A percentile compares a stretch with the other conserved stretches of the same genome.
These are phyloP conservation scores for Trissolcus brochymenae DNA, from an alignment of 2,888 invertebrate genomes.

Conservation along the genomic window DNA sequence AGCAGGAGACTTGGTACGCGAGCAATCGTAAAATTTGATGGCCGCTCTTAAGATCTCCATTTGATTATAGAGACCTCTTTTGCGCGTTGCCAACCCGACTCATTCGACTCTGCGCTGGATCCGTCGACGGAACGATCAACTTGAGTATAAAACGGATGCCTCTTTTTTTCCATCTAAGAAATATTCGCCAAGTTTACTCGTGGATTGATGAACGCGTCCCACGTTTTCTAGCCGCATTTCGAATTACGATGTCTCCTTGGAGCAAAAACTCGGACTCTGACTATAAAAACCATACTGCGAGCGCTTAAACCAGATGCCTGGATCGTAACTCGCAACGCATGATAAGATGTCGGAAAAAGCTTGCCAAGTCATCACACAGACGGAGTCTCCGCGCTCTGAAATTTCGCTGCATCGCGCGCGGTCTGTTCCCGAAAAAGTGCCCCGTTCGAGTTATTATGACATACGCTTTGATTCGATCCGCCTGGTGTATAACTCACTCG, in stretches of 20 bases:
- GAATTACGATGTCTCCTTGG: conserved; percentile 37
- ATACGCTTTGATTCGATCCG: conserved; percentile 34
- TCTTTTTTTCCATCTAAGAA: conserved; percentile 11
- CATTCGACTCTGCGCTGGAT: conserved; percentile 35
- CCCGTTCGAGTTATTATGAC: conserved; percentile 39
- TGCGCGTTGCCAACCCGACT: conserved; percentile 16
- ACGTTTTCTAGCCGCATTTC: conserved; percentile 40
- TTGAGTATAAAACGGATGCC: conserved; percentile 25
- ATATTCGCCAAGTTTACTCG: conserved; percentile 30
- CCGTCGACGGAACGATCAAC: conserved; percentile 6
- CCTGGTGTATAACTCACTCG: conserved; percentile 27
- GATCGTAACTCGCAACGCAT: conserved; percentile 49
- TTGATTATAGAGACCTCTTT: conserved; percentile 47
- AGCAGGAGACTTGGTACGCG: conserved; percentile 23
- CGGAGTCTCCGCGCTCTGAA: conserved; percentile 20
- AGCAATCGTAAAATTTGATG: conserved; percentile 54
- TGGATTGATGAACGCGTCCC: conserved; percentile 43
- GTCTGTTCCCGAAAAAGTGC: conserved; percentile 32
- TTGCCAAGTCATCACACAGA: background rate
- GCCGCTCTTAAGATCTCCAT: conserved; percentile 43
- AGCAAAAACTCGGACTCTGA: conserved; percentile 43
- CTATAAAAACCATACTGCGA: conserved; percentile 58
- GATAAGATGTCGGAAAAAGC: conserved; percentile 49
- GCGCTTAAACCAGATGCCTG: conserved; percentile 57
- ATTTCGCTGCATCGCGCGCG: conserved; percentile 26